Conservation (phyloP, 2,888 invertebrate species). For the Acanthosoma haemorrhoidale region DNA sequence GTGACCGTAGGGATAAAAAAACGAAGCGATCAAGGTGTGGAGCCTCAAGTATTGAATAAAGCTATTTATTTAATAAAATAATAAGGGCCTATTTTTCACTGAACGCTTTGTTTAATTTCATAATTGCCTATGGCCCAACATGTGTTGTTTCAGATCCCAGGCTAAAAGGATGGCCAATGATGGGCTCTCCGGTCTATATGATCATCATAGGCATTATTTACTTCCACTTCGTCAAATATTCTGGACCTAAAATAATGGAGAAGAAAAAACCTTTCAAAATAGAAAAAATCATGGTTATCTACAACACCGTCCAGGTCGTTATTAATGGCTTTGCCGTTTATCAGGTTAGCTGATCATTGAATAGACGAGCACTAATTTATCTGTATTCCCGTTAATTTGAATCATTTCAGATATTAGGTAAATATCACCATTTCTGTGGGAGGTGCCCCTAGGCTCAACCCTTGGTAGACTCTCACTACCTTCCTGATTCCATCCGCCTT, state of each 20-base stretch:
- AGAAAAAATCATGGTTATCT: constrained; percentile 33
- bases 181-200: constrained; percentile 29
- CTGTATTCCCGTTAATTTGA: not conserved
- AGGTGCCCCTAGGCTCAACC: no score
- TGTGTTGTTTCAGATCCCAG: not conserved
- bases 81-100: no score
- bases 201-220: constrained; percentile 15
- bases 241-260: constrained; percentile 35
- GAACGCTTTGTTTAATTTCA: no score
- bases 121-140: no score
- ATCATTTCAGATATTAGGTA: not conserved
- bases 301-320: constrained; percentile 32
- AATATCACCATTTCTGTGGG: no score
- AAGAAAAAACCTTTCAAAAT: constrained; percentile 28
- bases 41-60: no score
- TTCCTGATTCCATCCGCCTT: no score
- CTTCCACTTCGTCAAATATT: constrained; percentile 29
- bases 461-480: no score
- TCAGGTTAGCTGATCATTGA: constrained; percentile 12
- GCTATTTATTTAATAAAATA: no score
- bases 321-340: constrained; percentile 29
- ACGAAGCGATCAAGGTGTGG: no score
- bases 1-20: no score
- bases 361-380: not conserved
- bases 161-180: not conserved